Evolutionary conservation across 2,113 vertebrate genomes (phyloP).

Genomic region (Verasper variegatus): DNA sequence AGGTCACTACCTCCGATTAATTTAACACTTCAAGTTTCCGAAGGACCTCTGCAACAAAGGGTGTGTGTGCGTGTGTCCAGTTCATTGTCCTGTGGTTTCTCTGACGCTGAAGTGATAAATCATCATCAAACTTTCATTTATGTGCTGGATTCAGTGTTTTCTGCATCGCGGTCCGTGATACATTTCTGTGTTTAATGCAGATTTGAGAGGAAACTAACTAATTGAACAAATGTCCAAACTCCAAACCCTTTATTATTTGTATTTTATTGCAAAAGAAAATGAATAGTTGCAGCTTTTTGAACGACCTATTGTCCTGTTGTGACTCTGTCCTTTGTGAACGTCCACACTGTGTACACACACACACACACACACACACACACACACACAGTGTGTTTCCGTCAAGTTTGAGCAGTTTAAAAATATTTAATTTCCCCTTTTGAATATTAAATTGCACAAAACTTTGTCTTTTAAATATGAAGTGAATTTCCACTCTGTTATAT

Average conservation of each 20-base stretch:
- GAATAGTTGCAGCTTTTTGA: too few species aligned
- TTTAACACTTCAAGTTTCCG: conserved; percentile 9
- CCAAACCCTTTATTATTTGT: too few species aligned
- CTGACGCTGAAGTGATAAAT: background rate
- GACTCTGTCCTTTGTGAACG: background rate
- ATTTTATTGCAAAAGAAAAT: background rate
- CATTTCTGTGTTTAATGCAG: background rate
- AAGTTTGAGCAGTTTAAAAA: background rate
- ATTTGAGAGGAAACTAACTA: too few species aligned
- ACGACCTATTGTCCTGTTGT: too few species aligned
- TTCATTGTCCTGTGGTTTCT: conserved; percentile 22
- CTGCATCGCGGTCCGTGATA: background rate
- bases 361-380: too few species aligned
- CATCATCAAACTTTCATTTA: background rate
- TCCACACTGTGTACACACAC: background rate
- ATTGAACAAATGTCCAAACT: too few species aligned
- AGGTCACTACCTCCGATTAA: background rate
- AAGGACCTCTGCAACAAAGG: conserved; percentile 29
- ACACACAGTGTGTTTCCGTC: background rate
- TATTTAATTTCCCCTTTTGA: background rate
- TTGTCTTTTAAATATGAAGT: background rate
- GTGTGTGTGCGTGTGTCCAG: background rate
- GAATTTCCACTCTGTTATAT: background rate
- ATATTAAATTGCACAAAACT: background rate
- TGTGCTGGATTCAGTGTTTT: background rate